These are phyloP conservation scores for Drosophila mojavensis DNA, from an alignment of 1,140 invertebrate species.

Conservation along the genomic window DNA sequence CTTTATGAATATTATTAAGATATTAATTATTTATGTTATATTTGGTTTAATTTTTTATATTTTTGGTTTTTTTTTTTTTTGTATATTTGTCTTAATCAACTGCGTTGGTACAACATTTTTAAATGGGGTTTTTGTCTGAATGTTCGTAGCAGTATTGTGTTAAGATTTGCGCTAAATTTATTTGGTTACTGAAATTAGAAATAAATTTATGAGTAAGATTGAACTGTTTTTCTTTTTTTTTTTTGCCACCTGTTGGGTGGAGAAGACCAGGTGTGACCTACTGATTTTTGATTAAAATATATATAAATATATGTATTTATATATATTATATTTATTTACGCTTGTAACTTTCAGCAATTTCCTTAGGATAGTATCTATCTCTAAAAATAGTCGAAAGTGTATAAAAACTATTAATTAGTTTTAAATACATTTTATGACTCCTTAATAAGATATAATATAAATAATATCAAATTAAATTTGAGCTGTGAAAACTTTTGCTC, in stretches of 20 bases:
- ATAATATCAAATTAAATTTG: neutral
- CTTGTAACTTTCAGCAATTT: no score
- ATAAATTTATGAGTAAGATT: conserved; percentile 9
- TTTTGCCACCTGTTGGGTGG: conserved; percentile 56
- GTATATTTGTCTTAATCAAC: conserved; percentile 77
- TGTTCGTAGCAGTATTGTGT: conserved; percentile 71
- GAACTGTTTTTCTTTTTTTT: neutral
- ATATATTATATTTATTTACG: no score
- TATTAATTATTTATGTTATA: conserved; percentile 43
- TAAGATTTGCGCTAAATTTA: conserved; percentile 66
- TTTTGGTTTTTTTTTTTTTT: conserved; percentile 59
- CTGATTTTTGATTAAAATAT: no score
- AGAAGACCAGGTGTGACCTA: conserved; percentile 17
- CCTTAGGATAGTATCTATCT: no score
- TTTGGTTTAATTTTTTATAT: conserved; percentile 39
- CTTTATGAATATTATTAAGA: conserved; percentile 62
- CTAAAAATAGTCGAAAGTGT: neutral
- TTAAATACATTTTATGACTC: no score
- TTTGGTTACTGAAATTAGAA: conserved; percentile 63
- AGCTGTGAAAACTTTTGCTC: neutral
- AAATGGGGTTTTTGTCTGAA: conserved; percentile 53
- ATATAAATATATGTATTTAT: neutral
- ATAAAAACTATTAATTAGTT: no score
- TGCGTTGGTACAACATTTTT: conserved; percentile 80
- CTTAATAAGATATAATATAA: no score